A percentile compares a stretch with the other conserved stretches of the same genome.
These are phyloP conservation scores for Rhizomys pruinosus DNA, from an alignment of 2,113 vertebrate genomes.

Conservation along the genomic window DNA sequence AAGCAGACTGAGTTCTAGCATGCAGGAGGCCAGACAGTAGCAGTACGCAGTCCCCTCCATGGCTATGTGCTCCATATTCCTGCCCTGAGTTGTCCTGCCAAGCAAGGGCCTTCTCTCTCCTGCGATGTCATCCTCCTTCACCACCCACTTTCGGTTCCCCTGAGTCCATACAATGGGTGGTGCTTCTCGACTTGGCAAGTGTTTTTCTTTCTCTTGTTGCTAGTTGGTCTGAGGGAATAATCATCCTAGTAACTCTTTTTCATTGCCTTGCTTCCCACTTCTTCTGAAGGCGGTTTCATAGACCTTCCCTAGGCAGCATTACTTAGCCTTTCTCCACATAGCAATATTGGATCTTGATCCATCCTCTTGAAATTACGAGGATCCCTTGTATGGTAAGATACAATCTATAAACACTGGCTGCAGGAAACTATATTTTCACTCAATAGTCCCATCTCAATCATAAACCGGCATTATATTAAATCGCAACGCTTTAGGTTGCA, in stretches of 20 bases:
- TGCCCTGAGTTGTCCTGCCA: background rate
- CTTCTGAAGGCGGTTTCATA: background rate
- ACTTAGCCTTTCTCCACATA: background rate
- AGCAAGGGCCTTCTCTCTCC: background rate
- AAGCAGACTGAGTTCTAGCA: too few relatives aligned
- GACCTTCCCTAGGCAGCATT: background rate
- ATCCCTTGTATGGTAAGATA: background rate
- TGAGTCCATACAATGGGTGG: too few relatives aligned
- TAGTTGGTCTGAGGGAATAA: background rate
- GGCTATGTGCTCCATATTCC: too few relatives aligned
- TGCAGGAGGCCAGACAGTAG: too few relatives aligned
- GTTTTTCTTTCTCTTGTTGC: too few relatives aligned
- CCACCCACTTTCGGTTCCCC: background rate
- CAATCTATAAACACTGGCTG: background rate
- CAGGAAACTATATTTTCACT: background rate
- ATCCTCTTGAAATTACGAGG: background rate
- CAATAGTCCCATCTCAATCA: background rate
- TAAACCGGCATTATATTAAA: background rate
- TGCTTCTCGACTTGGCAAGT: background rate
- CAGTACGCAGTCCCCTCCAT: too few relatives aligned
- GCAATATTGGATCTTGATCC: background rate
- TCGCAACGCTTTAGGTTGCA: background rate
- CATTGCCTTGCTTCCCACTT: background rate
- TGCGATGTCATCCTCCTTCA: background rate
- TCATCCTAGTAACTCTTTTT: background rate